Base-by-base conservation (phyloP, 2,888 invertebrate genomes). In the Andricus curvator region DNA sequence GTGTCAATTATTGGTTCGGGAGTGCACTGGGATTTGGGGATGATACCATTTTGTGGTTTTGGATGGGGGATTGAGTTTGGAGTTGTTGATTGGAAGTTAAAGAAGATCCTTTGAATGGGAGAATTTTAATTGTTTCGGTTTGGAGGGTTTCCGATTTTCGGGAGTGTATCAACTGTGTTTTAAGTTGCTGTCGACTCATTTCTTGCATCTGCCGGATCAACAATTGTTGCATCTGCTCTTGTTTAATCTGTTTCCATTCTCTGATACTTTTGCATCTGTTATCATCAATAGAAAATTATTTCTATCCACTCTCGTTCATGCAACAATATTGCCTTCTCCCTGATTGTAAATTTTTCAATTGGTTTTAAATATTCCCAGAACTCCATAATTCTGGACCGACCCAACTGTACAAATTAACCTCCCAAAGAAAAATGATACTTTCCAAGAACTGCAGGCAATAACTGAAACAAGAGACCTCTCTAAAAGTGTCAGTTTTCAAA, bases 381-480 rank as follows among this genome's bases (percentile, higher is more conserved):
- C 4, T 60, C 22, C 4, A 60, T 4, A 60, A n/a, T 22, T 60
- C 22, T n/a, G 22, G 22, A 4, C 11, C 22, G 11, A 22, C 60
- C 4, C 60, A 60, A 56, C n/a, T 20, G 20, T 3, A 56, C 8
- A 9, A n/a, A 56, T n/a, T 9, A 11, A n/a, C n/a, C 60, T 60
- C 4, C 22, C 5, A 48, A 48, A 48, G 60, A 22, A 60, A 60
- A 60, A n/a, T 56, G 60, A 60, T 60, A 60, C 22, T 60, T 60
- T 60, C 11, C 60, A 60, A 60, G 60, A 11, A 22, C 60, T 60
- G 22, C 22, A 60, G 13, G 60, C 22, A 60, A n/a, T 8, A 9
- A n/a, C 56, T 56, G 60, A 60, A 60, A 60, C 60, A 60, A 60
- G 22, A 60, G 60, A 60, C 60, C 6, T 56, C 22, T 60, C 60